These are phyloP conservation scores for Palloptera scutellata DNA, from an alignment of 2,888 invertebrate genomes.

Conservation along the genomic window DNA sequence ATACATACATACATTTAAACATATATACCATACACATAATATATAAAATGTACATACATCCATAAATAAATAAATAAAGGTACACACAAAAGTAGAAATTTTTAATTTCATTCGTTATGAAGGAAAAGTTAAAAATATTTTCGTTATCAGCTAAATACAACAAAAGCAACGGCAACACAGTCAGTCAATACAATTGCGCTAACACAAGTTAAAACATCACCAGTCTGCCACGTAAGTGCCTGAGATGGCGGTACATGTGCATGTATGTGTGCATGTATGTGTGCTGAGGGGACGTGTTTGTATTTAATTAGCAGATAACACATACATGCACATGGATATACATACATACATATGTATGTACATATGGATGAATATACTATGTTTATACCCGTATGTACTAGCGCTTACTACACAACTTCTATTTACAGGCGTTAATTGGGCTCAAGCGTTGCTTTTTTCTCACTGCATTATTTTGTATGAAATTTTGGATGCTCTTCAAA, in stretches of 20 bases:
- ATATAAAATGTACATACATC: not conserved
- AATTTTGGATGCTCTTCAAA: not conserved
- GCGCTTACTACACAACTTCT: constrained; percentile 5
- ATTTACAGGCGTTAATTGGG: constrained; percentile 54
- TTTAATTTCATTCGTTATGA: not conserved
- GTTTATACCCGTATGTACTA: not conserved
- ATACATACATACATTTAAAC: not conserved
- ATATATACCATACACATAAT: not conserved
- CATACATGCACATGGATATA: constrained; percentile 22
- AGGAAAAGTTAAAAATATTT: not conserved
- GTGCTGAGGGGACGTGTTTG: constrained; percentile 45
- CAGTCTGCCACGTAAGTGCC: constrained; percentile 10
- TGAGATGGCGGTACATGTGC: not conserved
- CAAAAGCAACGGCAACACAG: not conserved
- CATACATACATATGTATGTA: constrained; percentile 8
- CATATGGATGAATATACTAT: constrained; percentile 13
- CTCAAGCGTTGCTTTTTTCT: constrained; percentile 48
- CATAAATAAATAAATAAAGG: not conserved
- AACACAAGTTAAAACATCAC: not conserved
- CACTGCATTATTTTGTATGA: constrained; percentile 4
- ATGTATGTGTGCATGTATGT: no score
- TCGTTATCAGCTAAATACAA: not conserved
- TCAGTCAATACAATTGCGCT: not conserved
- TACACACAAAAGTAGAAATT: no score
- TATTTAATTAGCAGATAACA: constrained; percentile 57